Base-by-base conservation (phyloP, 2,888 invertebrate genomes). In the Aethes cnicana region DNA sequence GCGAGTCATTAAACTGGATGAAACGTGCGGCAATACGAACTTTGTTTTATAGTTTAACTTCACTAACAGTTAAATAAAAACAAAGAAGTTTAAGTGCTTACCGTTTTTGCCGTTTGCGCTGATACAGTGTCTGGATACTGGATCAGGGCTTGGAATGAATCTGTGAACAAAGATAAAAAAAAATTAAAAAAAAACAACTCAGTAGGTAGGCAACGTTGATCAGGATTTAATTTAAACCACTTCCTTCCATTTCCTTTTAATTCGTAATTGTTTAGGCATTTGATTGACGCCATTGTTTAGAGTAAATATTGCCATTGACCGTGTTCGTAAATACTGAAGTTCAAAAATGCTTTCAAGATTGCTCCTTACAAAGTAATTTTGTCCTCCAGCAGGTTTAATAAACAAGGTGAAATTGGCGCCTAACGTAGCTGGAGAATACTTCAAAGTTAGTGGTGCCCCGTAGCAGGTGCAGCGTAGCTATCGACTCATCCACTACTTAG, bases 41-140 rank as follows among this genome's bases (percentile, higher is more conserved):
- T 85, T 85, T 79, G 81, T 85, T 86, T 85, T 84, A 87, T 77
- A 69, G 72, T 77, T 79, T 77, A 69, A 75, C 78, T 84, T 82
- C 71, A 72, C 70, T 78, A 84, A 84, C 76, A 72, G 77, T 81
- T 77, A 81, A 82, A 83, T 82, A 82, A 81, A 86, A 85, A 81
- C 77, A 80, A 78, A 72, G 63, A 79, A 79, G 72, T 72, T 66
- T 76, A 68, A 70, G 66, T 79, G 92, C 94, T 93, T 85, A 96
- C 95, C 90, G 95, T 92, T 93, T 98, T 99, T 75, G 99, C 99
- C 72, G 97, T 94, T 90, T 98, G 98, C 65, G 99, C 99, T 66
- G 98, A 96, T 77, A 96, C 94, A 60, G 98, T 96, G 90, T 99
- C 99, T 68, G 97, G 96, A 90, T 98, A 98, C 91, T 99, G 99